Conservation (phyloP, 2,113 vertebrate species). For the Dolichallabes microphthalmus region DNA sequence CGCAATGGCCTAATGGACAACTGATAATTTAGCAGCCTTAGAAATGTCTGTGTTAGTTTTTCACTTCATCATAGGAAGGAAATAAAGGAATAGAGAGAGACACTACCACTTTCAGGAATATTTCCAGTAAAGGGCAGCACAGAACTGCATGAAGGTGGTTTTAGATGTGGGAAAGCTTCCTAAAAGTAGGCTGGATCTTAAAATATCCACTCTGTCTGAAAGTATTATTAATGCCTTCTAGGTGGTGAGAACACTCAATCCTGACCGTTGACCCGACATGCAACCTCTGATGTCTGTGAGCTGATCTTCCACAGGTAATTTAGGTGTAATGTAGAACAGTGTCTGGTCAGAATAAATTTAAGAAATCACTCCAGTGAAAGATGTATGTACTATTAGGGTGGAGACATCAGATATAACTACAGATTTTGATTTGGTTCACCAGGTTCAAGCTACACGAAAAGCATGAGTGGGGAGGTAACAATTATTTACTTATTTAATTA, state of each 20-base stretch:
- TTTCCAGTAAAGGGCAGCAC: not conserved
- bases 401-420: too few relatives aligned
- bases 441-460: too few relatives aligned
- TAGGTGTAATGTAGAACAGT: not conserved
- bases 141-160: not conserved
- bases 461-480: too few relatives aligned
- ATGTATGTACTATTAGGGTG: not conserved
- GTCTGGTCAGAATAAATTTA: not conserved
- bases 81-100: not conserved
- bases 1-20: not conserved
- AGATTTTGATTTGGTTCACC: too few relatives aligned
- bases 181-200: not conserved
- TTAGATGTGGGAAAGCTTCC: not conserved
- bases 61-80: not conserved
- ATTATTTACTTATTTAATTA: too few relatives aligned
- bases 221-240: not conserved
- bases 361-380: not conserved
- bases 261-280: not conserved
- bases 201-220: not conserved
- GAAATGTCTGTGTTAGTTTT: not conserved
- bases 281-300: not conserved
- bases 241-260: not conserved
- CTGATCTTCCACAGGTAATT: not conserved
- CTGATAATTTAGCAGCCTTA: not conserved
- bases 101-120: not conserved